Evolutionary conservation across 2,888 invertebrate genomes (phyloP).

Genomic region (Ommatoiulus sabulosus): DNA sequence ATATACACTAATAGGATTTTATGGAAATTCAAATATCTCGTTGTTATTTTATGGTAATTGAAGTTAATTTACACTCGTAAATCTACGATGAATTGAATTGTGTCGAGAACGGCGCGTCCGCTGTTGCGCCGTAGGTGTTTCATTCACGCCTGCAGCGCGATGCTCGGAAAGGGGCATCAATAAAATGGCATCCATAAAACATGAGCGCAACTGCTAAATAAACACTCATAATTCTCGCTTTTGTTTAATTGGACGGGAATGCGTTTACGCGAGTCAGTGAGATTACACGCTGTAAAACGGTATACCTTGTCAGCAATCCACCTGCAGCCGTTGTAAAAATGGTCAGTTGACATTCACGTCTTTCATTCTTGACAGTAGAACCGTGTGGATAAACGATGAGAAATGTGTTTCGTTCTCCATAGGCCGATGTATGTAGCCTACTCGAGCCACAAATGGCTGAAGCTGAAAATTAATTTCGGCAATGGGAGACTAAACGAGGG

Average conservation of each 20-base stretch:
- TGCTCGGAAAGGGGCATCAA: not conserved
- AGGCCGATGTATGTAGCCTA: not conserved
- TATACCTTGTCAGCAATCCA: not conserved
- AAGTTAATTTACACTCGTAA: not conserved
- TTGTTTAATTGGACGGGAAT: not conserved
- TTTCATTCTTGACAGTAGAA: not conserved
- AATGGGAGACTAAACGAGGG: not conserved
- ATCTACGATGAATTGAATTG: not conserved
- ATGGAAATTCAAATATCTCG: too few species aligned
- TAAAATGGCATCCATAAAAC: not conserved
- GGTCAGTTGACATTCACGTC: not conserved
- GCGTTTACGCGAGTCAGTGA: not conserved
- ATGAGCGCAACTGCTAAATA: not conserved
- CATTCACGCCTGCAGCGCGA: not conserved
- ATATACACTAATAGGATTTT: too few species aligned
- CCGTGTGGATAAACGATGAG: not conserved
- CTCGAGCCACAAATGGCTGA: not conserved
- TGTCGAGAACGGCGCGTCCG: too few species aligned
- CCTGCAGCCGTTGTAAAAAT: not conserved
- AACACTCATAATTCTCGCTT: constrained; percentile 1
- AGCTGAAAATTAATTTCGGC: not conserved
- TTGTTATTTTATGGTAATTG: not conserved
- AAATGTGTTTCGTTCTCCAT: not conserved
- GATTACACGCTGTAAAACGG: not conserved
- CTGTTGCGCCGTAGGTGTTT: not conserved